Conservation (phyloP, 2,888 invertebrate genomes). For the Chloroclystis v-ata region DNA sequence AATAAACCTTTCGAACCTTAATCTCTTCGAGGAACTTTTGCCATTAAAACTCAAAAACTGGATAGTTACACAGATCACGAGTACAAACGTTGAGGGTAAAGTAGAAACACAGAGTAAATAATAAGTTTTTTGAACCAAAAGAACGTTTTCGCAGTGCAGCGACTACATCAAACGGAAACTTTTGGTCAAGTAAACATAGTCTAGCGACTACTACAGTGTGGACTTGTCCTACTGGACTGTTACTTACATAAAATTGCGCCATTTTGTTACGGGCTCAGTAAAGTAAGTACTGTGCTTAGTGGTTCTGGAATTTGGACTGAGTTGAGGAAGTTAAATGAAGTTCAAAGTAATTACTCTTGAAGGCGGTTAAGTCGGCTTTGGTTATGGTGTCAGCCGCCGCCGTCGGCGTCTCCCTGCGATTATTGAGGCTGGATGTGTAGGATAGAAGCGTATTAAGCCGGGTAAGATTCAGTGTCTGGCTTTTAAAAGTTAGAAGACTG, state of each 20-base stretch:
- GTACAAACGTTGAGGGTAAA: conserved; percentile 14
- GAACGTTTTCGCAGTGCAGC: conserved; percentile 17
- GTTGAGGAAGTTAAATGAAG: conserved; percentile 74
- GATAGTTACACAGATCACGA: conserved; percentile 9
- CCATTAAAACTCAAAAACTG: conserved; percentile 8
- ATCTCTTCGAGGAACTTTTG: conserved; percentile 4
- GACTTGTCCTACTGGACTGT: conserved; percentile 55
- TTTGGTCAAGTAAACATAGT: conserved; percentile 3
- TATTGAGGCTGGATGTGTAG: conserved; percentile 50
- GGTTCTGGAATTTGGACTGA: conserved; percentile 66
- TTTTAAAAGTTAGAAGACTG: too few relatives aligned
- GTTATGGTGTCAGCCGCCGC: conserved; percentile 60
- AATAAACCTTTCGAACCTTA: not conserved
- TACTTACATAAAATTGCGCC: conserved; percentile 70
- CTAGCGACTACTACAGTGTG: conserved; percentile 33
- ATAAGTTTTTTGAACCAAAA: conserved; percentile 23
- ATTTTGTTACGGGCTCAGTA: conserved; percentile 64
- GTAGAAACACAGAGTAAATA: conserved; percentile 22
- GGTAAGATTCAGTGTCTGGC: too few relatives aligned
- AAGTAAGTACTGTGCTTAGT: conserved; percentile 68
- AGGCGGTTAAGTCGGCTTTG: conserved; percentile 60
- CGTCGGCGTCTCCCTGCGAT: conserved; percentile 30
- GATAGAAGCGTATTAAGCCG: not conserved
- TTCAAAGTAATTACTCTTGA: conserved; percentile 71
- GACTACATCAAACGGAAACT: conserved; percentile 21